These are phyloP conservation scores for Carcharodon carcharias DNA, from an alignment of 2,797 vertebrate species.

Conservation along the genomic window DNA sequence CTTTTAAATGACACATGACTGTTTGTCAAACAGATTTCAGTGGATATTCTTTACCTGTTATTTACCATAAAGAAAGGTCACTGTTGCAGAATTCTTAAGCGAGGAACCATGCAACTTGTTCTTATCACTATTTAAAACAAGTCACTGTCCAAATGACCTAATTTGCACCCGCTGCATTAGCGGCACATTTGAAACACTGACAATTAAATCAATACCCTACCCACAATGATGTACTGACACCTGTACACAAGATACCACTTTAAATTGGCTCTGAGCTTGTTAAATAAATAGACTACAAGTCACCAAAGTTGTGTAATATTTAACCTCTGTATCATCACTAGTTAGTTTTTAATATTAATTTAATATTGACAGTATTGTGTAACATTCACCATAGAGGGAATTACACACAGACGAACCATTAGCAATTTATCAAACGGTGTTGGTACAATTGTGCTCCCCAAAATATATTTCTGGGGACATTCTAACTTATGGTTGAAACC, in stretches of 20 bases:
- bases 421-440: background rate
- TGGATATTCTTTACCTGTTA: background rate
- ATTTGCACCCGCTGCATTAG: background rate
- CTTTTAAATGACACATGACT: background rate
- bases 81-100: background rate
- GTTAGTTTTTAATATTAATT: background rate
- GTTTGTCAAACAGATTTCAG: slow-evolving; percentile 30
- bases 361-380: background rate
- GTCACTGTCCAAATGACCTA: background rate
- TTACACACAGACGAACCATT: background rate
- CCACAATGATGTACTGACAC: background rate
- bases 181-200: background rate
- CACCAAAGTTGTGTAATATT: background rate
- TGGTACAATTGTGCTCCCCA: background rate
- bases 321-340: background rate
- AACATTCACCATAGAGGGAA: background rate
- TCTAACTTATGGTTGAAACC: background rate
- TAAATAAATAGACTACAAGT: background rate
- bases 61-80: slow-evolving; percentile 26
- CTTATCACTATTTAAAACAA: background rate
- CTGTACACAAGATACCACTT: background rate
- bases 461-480: background rate
- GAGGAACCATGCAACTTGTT: background rate
- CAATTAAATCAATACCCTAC: background rate
- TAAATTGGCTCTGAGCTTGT: background rate